phyloP scores from a whole-genome alignment of 2,113 vertebrate genomes.

The Zosterops hypoxanthus region DNA sequence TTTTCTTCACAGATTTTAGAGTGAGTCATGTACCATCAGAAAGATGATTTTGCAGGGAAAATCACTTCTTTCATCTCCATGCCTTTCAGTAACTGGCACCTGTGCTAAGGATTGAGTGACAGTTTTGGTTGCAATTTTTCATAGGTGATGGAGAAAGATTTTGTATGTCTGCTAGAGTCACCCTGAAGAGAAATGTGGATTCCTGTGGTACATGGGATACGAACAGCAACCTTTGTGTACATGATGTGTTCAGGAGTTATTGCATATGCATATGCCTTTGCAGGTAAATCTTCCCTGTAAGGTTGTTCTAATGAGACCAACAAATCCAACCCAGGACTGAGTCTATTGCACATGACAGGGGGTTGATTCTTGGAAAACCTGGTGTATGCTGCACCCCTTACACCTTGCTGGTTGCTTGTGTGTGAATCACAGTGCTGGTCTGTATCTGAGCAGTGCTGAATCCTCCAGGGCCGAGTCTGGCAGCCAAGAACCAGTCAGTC shows the following conservation, averaged over 20 bases:
- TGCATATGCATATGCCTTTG: neutral
- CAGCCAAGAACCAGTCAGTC: neutral
- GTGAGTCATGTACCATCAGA: neutral
- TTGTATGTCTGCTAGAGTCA: neutral
- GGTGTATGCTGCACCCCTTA: rapidly evolving
- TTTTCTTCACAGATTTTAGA: neutral
- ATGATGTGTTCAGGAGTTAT: neutral
- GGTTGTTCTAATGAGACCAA: neutral
- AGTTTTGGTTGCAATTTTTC: neutral
- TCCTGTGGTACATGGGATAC: rapidly evolving
- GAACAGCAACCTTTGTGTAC: neutral
- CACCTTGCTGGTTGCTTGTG: too few relatives aligned
- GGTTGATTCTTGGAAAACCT: neutral
- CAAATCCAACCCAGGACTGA: neutral
- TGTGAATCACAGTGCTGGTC: neutral
- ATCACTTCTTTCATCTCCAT: neutral
- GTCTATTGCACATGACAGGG: rapidly evolving
- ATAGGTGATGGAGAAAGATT: neutral
- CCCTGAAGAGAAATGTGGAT: neutral
- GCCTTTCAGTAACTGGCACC: neutral
- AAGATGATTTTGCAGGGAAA: neutral
- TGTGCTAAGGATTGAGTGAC: neutral
- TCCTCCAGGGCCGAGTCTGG: neutral
- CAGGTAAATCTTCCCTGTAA: neutral
- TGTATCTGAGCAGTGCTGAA: rapidly evolving